These are phyloP conservation scores for Amiota mariae DNA, from an alignment of 2,888 invertebrate species.

Conservation along the genomic window DNA sequence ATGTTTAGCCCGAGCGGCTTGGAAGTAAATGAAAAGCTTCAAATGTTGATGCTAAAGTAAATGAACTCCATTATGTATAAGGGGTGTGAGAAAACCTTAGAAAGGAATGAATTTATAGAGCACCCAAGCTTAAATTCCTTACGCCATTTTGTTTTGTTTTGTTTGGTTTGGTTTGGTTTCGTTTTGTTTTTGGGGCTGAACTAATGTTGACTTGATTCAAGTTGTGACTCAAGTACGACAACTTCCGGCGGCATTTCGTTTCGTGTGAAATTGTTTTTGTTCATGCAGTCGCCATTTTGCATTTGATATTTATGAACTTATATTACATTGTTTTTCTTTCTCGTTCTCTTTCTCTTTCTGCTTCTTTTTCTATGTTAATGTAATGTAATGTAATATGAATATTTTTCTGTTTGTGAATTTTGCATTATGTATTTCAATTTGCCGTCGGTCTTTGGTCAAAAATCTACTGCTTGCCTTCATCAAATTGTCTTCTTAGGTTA, in stretches of 20 bases:
- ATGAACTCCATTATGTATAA: conserved; percentile 16
- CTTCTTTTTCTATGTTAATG: not conserved
- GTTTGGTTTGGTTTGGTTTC: too few species aligned
- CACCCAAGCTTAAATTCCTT: too few species aligned
- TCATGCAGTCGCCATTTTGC: conserved; percentile 15
- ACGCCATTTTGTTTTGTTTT: not conserved
- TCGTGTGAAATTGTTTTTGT: not conserved
- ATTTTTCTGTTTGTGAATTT: not conserved
- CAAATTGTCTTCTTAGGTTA: not conserved
- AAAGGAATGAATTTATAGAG: too few species aligned
- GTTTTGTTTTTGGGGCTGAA: not conserved
- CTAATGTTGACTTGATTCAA: not conserved
- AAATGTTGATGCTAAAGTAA: conserved; percentile 22
- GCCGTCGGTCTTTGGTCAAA: conserved; percentile 3
- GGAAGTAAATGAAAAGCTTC: not conserved
- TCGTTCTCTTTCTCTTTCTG: too few species aligned
- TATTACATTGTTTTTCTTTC: too few species aligned
- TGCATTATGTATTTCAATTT: not conserved
- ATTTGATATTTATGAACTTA: conserved; percentile 25
- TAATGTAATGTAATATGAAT: not conserved
- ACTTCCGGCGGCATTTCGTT: conserved; percentile 26
- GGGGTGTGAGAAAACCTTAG: too few species aligned
- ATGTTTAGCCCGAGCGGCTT: too few species aligned
- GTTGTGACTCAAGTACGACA: too few species aligned
- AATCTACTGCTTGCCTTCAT: not conserved